Base-by-base conservation (phyloP, 2,113 vertebrate genomes). In the Solea senegalensis region DNA sequence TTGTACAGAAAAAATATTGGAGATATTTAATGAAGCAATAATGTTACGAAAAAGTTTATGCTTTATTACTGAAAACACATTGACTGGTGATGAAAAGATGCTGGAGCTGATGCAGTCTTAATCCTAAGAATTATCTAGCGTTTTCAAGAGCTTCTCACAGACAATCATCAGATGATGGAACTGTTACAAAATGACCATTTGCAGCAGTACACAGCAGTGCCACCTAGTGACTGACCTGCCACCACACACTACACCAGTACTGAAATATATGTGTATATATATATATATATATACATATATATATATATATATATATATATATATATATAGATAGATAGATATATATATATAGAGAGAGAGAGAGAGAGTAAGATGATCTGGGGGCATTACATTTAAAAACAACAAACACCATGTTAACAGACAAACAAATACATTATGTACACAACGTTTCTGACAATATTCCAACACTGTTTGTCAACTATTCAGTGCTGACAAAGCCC, bases 401-500 rank as follows among this genome's bases (percentile, higher is more conserved):
- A 63, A 55, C 43, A 69, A 58, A 67, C 45, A 81, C 67, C 45
- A 81, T 4, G 34, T 34, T 2, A 8, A 70, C 46, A 76, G 7
- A 74, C n/a, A 45, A 46, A 69, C 26, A 73, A 55, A 61, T 40
- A 62, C 41, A 67, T 11, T 74, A 62, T 1, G 13, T 28, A 40
- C 43, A 81, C 39, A 53, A 57, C 0, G 27, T 28, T 12, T 51
- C 8, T 9, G 21, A 55, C 14, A 0, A 9, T 48, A 48, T 34
- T 34, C 34, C 41, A 3, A 8, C 5, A 0, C 28, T 39, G 9
- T 11, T 41, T 21, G 1, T 78, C 88, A 92, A 94, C 95, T 95
- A 96, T 1, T 93, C 76, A 0, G 92, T 91, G 74, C 88, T 93
- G 85, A 96, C 88, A 41, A 96, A 85, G 72, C 61, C 88, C 96